Evolutionary conservation across 92 coral and sea anemone species (phyloP).

Genomic region (Zoanthus gigantus): DNA sequence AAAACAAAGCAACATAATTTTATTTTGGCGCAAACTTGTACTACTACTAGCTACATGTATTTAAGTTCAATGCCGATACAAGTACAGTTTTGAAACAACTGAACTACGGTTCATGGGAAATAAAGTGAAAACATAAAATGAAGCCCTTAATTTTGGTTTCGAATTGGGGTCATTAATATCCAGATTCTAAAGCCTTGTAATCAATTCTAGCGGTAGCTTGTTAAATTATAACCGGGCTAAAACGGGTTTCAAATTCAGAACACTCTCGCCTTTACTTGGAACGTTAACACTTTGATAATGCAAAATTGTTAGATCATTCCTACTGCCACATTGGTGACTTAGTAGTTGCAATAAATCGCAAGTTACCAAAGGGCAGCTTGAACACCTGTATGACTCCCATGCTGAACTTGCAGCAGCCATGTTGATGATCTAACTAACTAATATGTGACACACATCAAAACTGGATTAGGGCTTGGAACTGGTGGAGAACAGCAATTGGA

Average conservation of each 20-base stretch:
- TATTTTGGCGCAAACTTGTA: constrained; percentile 19
- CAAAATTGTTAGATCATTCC: constrained; percentile 22
- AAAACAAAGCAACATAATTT: constrained; percentile 14
- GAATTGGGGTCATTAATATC: constrained; percentile 32
- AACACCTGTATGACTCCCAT: not conserved
- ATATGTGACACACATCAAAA: no score
- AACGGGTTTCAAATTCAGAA: constrained; percentile 29
- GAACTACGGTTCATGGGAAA: constrained; percentile 14
- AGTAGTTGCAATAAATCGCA: not conserved
- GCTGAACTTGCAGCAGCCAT: constrained; percentile 18
- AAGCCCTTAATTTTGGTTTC: constrained; percentile 20
- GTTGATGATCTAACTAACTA: not conserved
- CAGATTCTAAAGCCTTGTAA: constrained; percentile 32
- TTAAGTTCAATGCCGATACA: constrained; percentile 21
- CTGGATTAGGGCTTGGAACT: no score
- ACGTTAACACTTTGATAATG: constrained; percentile 17
- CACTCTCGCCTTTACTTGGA: constrained; percentile 20
- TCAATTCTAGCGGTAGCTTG: constrained; percentile 19
- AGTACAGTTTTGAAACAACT: constrained; percentile 11
- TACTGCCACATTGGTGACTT: constrained; percentile 13
- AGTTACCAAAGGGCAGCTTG: not conserved
- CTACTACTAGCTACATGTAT: not conserved
- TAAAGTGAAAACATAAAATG: constrained; percentile 24
- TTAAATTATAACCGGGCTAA: constrained; percentile 8
- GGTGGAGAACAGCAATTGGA: no score